Percentiles rank a stretch among this genome's conserved stretches.
Evolutionary conservation across 2,888 invertebrate genomes (phyloP).

Genomic region (Drosophila villosipedis): DNA sequence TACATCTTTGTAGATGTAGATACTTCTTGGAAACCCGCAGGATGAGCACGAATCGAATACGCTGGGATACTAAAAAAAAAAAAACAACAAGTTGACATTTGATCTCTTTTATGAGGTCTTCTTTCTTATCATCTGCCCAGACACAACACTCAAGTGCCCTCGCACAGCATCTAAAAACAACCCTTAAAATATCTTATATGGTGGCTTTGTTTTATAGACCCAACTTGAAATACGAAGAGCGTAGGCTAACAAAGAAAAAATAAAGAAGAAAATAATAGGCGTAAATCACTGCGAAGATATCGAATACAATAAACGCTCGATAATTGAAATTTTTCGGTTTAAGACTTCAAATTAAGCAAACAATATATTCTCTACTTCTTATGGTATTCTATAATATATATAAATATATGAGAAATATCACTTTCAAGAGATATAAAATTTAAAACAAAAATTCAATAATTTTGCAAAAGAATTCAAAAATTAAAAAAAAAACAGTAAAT

Average conservation of each 20-base stretch:
- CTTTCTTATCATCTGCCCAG: conserved; percentile 42
- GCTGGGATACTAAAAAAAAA: conserved; percentile 17
- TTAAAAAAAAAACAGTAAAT: not conserved
- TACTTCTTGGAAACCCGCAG: conserved; percentile 66
- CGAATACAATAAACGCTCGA: conserved; percentile 2
- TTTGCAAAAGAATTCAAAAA: not conserved
- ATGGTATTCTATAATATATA: not conserved
- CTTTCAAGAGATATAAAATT: not conserved
- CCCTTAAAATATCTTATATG: conserved; percentile 31
- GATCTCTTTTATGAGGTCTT: conserved; percentile 77
- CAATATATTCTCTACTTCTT: not conserved
- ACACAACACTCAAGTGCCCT: conserved; percentile 48
- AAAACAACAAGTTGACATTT: conserved; percentile 65
- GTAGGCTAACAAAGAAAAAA: conserved; percentile 10
- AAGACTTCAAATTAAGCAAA: not conserved
- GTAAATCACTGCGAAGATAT: conserved; percentile 14
- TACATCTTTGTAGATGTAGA: conserved; percentile 65
- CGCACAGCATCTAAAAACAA: conserved; percentile 22
- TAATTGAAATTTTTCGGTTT: not conserved
- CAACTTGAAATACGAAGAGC: conserved; percentile 34
- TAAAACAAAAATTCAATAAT: not conserved
- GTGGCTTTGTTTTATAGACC: conserved; percentile 3
- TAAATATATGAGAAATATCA: not conserved
- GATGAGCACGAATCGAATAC: conserved; percentile 20
- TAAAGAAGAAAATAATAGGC: not conserved